Evolutionary conservation across 2,797 vertebrate genomes (phyloP), one percentile per base, ranked within the genome.

Genomic region (Mus minutoides): DNA sequence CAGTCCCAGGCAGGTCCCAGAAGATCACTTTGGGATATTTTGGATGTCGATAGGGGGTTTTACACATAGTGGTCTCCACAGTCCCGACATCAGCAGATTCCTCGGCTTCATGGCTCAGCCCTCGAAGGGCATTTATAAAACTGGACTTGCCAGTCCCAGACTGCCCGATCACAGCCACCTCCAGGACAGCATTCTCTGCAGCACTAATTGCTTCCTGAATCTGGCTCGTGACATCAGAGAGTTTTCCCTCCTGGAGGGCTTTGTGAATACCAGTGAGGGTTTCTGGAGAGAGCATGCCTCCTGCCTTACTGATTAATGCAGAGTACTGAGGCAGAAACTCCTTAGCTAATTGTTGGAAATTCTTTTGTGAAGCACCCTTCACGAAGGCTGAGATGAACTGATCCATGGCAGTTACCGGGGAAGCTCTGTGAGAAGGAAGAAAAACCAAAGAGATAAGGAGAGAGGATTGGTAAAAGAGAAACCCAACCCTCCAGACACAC

Each of bases 1-100:
- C 90, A 0, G 92, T 98, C 13, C 98, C 97, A 13, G 98, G 98
- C 60, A 98, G 77, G 84, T 98, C 97, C 98, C 98, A 98, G 71
- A 98, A 85, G 17, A 37, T 96, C 34, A 98, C 58, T 0, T 96
- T 96, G 24, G 93, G 97, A 73, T 85, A 92, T 2, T 71, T 82
- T 0, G 96, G 98, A 37, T 98, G 97, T 17, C 40, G 2, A 73
- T 98, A 98, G 52, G n/a, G 24, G 13, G 9, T 76, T 49, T 77
- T 92, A 9, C 87, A 8, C 76, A 5, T 89, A 3, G 60, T 97
- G 34, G 43, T 96, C 56, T 98, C 84, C 40, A 82, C 91, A 26
- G 89, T 91, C 0, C 96, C 77, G 16, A 94, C 94, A 8, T 0
- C 3, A 26, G 98, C 97, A 43, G 97, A 87, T 2, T 22, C 97